Evolutionary conservation across 2,113 vertebrate species (phyloP).

Genomic region (Nycticebus coucang): DNA sequence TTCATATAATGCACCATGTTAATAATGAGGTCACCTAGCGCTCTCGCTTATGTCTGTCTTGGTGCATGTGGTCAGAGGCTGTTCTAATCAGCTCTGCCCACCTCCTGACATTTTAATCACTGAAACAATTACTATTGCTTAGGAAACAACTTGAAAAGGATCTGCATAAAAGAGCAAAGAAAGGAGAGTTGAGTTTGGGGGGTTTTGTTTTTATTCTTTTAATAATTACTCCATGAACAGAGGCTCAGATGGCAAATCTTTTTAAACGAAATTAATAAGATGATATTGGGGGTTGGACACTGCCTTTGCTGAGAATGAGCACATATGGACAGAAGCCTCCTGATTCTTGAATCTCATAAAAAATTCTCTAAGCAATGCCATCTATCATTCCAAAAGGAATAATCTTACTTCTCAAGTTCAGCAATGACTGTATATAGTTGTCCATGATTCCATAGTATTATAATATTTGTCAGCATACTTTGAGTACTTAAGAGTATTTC

Average conservation of each 20-base stretch:
- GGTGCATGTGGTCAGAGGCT: conserved; percentile 44
- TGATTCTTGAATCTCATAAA: not conserved
- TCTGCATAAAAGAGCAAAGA: conserved; percentile 1
- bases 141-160: conserved; percentile 47
- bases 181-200: not conserved
- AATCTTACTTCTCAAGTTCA: not conserved
- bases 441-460: not conserved
- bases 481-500: not conserved
- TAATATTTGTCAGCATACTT: not conserved
- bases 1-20: conserved; percentile 55
- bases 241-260: not conserved
- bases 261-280: not conserved
- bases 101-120: conserved; percentile 69
- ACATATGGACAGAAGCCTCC: not conserved
- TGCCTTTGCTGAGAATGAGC: not conserved
- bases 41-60: conserved; percentile 32
- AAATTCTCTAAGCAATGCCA: not conserved
- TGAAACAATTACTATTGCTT: conserved; percentile 48
- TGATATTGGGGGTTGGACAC: not conserved
- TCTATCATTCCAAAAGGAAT: not conserved
- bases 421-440: not conserved
- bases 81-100: conserved; percentile 50
- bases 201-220: not conserved
- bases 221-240: conserved; percentile 21
- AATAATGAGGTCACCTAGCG: conserved; percentile 23